Evolutionary conservation across 1,140 invertebrate species (phyloP), one percentile per base, ranked within the genome.

Genomic region (Drosophila sp.): DNA sequence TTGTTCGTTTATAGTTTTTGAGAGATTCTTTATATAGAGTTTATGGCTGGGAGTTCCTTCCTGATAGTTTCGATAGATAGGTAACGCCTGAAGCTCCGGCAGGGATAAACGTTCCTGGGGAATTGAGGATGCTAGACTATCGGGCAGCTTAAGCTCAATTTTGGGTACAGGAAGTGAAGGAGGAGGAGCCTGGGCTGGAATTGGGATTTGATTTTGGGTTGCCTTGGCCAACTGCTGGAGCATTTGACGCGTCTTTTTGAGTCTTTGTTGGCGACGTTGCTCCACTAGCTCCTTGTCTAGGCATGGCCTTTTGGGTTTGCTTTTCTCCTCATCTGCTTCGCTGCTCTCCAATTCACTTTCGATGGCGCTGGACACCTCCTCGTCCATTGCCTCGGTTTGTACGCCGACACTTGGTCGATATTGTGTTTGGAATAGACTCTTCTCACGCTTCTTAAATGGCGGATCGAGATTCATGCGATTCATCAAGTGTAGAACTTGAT

Each of bases 21-120:
- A 94, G 25, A 98, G 93, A 94, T 99, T 99, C 92, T 99, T 99
- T 38, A 99, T 95, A 87, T 99, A 99, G 6, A 99, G 92, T 67
- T 97, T 95, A 93, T 95, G 94, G 6, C 96, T 96, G 11, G 96
- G 95, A 50, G 95, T 94, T 11, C 98, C 98, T 30, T 94, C 91
- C 76, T 96, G 94, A 92, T 98, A 99, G 86, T 97, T 97, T 92
- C 96, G 97, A 79, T 97, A 98, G 17, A 98, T 95, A 50, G 96
- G 94, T 60, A 97, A 92, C 7, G 96, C 91, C 85, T 95, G 95
- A 92, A 97, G 95, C 92, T 98, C 96, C 93, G 94, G 94, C 11
- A 91, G 85, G n/a, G 95, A 94, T 65, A 97, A 93, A 90, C 94
- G 94, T 61, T 5, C 32, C 47, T 8, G 65, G 47, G 23, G n/a